Evolutionary conservation across 2,113 vertebrate species (phyloP).

Genomic region (Malurus melanocephalus): DNA sequence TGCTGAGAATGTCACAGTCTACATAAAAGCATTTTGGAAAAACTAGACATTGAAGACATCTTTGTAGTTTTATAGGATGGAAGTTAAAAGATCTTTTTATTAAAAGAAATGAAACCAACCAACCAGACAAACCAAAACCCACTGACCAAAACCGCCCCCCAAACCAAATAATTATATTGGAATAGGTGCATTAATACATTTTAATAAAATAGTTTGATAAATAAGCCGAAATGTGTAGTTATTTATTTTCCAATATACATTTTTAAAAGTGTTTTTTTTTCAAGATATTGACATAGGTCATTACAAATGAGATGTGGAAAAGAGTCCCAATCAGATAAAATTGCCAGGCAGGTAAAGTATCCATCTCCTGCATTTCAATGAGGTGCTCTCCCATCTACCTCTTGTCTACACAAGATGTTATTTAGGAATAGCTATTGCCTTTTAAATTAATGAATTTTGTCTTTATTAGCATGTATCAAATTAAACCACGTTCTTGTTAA

Average conservation of each 20-base stretch:
- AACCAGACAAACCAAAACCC: background rate
- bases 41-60: background rate
- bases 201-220: background rate
- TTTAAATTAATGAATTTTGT: background rate
- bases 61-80: background rate
- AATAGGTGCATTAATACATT: background rate
- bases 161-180: background rate
- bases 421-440: background rate
- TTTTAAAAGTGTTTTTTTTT: background rate
- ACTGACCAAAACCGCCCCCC: accelerated
- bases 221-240: background rate
- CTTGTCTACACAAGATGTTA: background rate
- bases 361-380: accelerated
- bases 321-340: background rate
- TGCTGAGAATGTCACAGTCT: background rate
- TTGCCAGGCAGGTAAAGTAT: background rate
- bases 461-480: background rate
- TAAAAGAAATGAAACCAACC: background rate
- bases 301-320: background rate
- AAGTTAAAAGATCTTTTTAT: background rate
- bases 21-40: background rate
- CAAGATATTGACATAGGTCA: background rate
- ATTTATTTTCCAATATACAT: background rate
- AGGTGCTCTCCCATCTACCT: accelerated
- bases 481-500: background rate